Evolutionary conservation across 2,797 vertebrate genomes (phyloP), one percentile per base, ranked within the genome.

Genomic region (Halcyon badia): DNA sequence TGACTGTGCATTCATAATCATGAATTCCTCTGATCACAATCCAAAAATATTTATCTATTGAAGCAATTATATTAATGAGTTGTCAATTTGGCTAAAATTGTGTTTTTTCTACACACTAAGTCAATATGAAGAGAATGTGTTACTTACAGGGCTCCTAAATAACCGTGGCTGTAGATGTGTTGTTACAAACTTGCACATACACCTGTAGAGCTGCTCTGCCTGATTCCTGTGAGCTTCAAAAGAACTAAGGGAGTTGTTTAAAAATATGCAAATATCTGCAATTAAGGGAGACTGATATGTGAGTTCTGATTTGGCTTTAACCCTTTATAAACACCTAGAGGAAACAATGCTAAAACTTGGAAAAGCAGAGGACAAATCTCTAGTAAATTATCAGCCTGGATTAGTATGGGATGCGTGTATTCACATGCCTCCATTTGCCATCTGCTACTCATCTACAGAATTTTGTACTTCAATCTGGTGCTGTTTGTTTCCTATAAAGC

Each of bases 391-490:
- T 62, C 57, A 82, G 70, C 46, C 81, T 69, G 31, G 66, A 46
- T 94, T 96, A 75, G 60, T 79, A 89, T 87, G 86, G 75, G 39
- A 69, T 72, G 73, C 80, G 62, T 91, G 83, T 88, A 83, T 84
- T 96, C 90, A 68, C 49, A 73, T 93, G 95, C 60, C 73, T 95
- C 96, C 92, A 94, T 92, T 89, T 90, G 83, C 95, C 96, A 96
- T 97, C 90, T 97, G 96, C 88, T 96, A 87, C 88, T 84, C 54
- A 92, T 97, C 92, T 76, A 80, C 86, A 66, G 92, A 78, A 82
- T 84, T 93, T 81, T 15, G 3, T 86, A 44, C 83, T 94, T 87
- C 92, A 93, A 9, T 91, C 90, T 96, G 92, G 62, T 82, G 83
- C 81, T 79, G 62, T 72, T 96, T 61, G 69, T 73, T 51, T 91